Percentiles rank a stretch among this genome's conserved stretches.
Conservation (phyloP, 2,113 vertebrate genomes). For the Oxyruncus cristatus region DNA sequence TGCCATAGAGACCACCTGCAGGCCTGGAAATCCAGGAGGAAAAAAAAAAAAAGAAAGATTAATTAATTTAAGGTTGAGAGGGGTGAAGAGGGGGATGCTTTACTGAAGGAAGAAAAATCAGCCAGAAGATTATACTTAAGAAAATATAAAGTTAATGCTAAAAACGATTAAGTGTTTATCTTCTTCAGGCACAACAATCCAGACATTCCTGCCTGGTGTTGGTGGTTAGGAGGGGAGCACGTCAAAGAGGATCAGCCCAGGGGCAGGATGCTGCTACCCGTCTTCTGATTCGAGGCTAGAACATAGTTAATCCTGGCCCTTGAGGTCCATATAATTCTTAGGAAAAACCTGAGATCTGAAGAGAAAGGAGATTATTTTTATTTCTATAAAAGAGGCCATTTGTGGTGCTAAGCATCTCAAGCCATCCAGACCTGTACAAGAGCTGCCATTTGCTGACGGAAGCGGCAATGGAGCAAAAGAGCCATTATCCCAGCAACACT, state of each 20-base stretch:
- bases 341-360: not conserved
- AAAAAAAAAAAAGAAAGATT: not conserved
- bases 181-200: not conserved
- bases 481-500: not conserved
- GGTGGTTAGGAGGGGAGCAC: not conserved
- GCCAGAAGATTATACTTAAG: not conserved
- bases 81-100: not conserved
- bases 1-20: constrained; percentile 92
- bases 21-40: constrained; percentile 72
- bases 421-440: not conserved
- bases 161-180: not conserved
- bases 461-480: not conserved
- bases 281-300: not conserved
- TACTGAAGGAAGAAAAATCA: not conserved
- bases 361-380: not conserved
- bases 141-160: not conserved
- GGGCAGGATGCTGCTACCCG: not conserved
- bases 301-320: not conserved
- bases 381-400: not conserved
- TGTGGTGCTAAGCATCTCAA: fast-evolving
- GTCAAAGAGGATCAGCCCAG: not conserved
- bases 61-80: not conserved
- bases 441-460: not conserved
- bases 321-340: not conserved
- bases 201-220: not conserved